Evolutionary conservation across 2,888 invertebrate species (phyloP).

Genomic region (Diachrysia chrysitis): DNA sequence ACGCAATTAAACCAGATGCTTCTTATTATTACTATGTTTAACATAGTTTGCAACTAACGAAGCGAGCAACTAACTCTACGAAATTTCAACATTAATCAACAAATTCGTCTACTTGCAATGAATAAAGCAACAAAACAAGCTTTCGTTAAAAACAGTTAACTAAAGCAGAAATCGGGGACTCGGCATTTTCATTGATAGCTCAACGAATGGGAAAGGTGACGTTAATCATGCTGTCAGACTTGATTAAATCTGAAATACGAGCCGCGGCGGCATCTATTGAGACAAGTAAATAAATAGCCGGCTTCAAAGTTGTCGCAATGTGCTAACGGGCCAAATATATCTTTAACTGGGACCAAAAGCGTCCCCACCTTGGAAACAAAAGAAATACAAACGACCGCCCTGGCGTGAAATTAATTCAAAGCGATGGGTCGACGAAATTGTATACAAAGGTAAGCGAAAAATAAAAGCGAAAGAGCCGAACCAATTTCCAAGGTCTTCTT

Average conservation of each 20-base stretch:
- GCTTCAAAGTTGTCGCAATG: slow-evolving; percentile 82
- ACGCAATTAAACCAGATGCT: slow-evolving; percentile 55
- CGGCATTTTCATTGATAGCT: slow-evolving; percentile 74
- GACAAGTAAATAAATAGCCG: slow-evolving; percentile 84
- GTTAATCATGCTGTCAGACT: slow-evolving; percentile 84
- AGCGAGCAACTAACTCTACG: slow-evolving; percentile 27
- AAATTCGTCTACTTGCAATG: slow-evolving; percentile 31
- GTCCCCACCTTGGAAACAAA: slow-evolving; percentile 80
- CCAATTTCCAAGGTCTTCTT: slow-evolving; percentile 79
- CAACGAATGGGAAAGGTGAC: slow-evolving; percentile 76
- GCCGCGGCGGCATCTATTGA: slow-evolving; percentile 79
- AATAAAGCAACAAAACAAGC: slow-evolving; percentile 47
- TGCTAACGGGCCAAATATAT: slow-evolving; percentile 84
- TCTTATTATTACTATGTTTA: slow-evolving; percentile 48
- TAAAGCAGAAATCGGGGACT: slow-evolving; percentile 67
- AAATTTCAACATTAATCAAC: slow-evolving; percentile 47
- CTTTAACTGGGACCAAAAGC: slow-evolving; percentile 77
- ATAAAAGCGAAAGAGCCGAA: slow-evolving; percentile 80
- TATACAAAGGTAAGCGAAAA: slow-evolving; percentile 83
- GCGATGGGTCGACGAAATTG: slow-evolving; percentile 82
- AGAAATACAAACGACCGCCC: slow-evolving; percentile 83
- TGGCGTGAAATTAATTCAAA: slow-evolving; percentile 85
- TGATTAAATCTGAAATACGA: slow-evolving; percentile 86
- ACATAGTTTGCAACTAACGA: slow-evolving; percentile 42
- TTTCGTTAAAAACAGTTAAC: slow-evolving; percentile 63